Conservation (phyloP, 2,888 invertebrate genomes). For the Latheticus oryzae region DNA sequence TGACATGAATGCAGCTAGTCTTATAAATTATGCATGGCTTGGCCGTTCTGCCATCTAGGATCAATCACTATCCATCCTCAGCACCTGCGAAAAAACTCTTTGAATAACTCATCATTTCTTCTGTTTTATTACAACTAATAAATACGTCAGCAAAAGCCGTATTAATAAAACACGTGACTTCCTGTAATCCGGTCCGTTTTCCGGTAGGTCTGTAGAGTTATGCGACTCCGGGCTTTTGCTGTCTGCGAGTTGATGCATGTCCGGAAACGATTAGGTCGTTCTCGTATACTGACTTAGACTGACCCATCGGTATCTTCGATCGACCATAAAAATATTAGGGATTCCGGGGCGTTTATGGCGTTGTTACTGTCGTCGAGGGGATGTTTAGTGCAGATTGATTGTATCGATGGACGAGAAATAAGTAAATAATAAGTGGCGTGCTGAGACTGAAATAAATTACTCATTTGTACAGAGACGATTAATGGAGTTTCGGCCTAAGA, state of each 20-base stretch:
- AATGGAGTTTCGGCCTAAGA: conserved; percentile 12
- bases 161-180: conserved; percentile 62
- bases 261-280: conserved; percentile 64
- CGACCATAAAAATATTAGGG: conserved; percentile 66
- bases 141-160: conserved; percentile 37
- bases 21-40: conserved; percentile 41
- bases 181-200: conserved; percentile 56
- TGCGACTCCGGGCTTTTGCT: conserved; percentile 41
- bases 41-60: conserved; percentile 31
- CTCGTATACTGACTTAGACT: conserved; percentile 43
- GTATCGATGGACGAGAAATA: conserved; percentile 36
- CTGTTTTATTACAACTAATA: conserved; percentile 1
- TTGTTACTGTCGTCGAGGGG: conserved; percentile 56
- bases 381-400: conserved; percentile 54
- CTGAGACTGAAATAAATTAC: conserved; percentile 31
- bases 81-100: conserved; percentile 19
- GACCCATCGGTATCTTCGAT: conserved; percentile 66
- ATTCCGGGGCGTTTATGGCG: conserved; percentile 61
- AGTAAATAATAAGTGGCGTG: conserved; percentile 39
- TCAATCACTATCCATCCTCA: conserved; percentile 30
- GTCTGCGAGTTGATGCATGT: conserved; percentile 54
- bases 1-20: conserved; percentile 41
- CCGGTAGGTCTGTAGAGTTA: conserved; percentile 50
- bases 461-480: conserved; percentile 21
- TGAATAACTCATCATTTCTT: conserved; percentile 24